These are phyloP conservation scores for Habroteleia sp. DNA, from an alignment of 2,888 invertebrate species.

Conservation along the genomic window DNA sequence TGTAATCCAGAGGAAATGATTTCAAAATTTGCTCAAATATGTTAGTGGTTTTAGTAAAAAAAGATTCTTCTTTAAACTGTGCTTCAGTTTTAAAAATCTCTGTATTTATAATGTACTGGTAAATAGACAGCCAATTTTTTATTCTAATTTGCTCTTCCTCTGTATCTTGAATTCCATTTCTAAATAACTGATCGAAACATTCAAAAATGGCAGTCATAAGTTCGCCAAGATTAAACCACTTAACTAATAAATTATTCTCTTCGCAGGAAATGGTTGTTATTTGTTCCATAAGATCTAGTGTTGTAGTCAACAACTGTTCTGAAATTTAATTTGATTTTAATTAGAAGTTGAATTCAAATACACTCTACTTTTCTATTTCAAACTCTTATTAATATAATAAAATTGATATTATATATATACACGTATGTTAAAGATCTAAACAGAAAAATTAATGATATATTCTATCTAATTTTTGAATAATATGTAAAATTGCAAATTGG, in stretches of 20 bases:
- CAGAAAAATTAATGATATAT: too few relatives aligned
- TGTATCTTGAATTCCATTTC: conserved; percentile 52
- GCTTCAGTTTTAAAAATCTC: conserved; percentile 55
- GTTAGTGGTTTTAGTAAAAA: conserved; percentile 18
- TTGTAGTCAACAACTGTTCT: conserved; percentile 72
- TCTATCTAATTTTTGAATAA: too few relatives aligned
- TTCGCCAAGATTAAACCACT: conserved; percentile 67
- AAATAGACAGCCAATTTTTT: conserved; percentile 71
- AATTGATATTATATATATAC: too few relatives aligned
- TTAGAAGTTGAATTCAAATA: too few relatives aligned
- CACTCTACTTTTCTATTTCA: too few relatives aligned
- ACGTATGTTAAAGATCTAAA: too few relatives aligned
- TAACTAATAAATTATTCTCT: conserved; percentile 64
- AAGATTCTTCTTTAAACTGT: conserved; percentile 10
- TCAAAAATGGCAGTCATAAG: conserved; percentile 69
- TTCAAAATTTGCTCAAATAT: conserved; percentile 31
- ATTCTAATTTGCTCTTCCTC: conserved; percentile 64
- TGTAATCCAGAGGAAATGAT: conserved; percentile 11
- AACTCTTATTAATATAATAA: too few relatives aligned
- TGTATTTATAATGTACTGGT: conserved; percentile 65
- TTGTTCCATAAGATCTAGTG: conserved; percentile 71
- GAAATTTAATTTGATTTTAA: conserved; percentile 24
- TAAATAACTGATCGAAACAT: conserved; percentile 68
- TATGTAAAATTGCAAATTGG: too few relatives aligned
- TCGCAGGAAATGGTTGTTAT: conserved; percentile 63